Evolutionary conservation across 2,113 vertebrate species (phyloP), one percentile per base, ranked within the genome.

Genomic region (Illadopsis cleaveri): DNA sequence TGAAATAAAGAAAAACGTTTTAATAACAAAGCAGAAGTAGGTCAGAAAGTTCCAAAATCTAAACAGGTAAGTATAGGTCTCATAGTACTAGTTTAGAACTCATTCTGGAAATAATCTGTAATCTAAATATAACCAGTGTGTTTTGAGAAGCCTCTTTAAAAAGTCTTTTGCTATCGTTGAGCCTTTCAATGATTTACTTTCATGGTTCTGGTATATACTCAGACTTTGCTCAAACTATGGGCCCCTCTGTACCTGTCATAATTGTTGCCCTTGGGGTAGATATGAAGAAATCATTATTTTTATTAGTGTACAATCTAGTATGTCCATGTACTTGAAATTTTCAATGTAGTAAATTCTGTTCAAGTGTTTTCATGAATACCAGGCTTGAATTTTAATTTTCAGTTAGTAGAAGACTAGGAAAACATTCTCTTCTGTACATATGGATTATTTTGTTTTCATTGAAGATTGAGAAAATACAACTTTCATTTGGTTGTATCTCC

Each of bases 11-110:
- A 96, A 94, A 90, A 81, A 62, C 31, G 58, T 65, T 48, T 76
- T 89, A 68, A 70, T 83, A 64, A 77, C 68, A 94, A 82, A 93
- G 71, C 44, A 91, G 85, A 88, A 95, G 47, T 82, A 75, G 50
- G 47, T 76, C 85, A 65, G 66, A 95, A 93, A 94, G 28, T 57
- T 87, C 93, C 85, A 92, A 86, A 94, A 76, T 69, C 72, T 91
- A 68, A 88, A 71, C 70, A 91, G 17, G 48, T 60, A 79, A 82
- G 21, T 54, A 57, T 21, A 64, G 60, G 45, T 89, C 40, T 88
- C 35, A 30, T 44, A 85, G 44, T 30, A 83, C 23, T 77, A 89
- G 44, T 89, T 89, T 73, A 89, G 75, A 83, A 27, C 66, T 57
- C 50, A 69, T 89, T 69, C 40, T 65, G 81, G 35, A 95, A 93